phyloP scores from a whole-genome alignment of 2,113 vertebrate species.

The Corythornis madagascariensis region DNA sequence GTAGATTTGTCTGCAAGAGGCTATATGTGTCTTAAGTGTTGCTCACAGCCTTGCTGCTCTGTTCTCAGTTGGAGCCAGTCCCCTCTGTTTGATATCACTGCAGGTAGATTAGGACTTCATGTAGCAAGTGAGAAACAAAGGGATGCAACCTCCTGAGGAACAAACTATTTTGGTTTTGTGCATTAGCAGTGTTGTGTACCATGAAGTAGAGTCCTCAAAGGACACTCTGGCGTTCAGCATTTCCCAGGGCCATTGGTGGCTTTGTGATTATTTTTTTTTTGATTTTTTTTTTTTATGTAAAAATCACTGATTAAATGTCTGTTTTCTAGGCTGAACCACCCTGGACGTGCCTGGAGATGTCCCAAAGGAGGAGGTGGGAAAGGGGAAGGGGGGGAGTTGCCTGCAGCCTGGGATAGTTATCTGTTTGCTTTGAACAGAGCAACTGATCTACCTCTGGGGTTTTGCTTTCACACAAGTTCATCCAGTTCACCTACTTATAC shows the following conservation, averaged over 20 bases:
- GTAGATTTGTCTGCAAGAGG: neutral
- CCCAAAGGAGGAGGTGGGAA: constrained; percentile 50
- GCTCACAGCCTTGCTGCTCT: neutral
- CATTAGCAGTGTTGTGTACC: neutral
- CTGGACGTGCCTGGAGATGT: constrained; percentile 60
- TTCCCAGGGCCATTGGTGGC: constrained; percentile 1
- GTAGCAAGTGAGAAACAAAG: neutral
- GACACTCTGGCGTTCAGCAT: neutral
- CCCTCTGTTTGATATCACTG: neutral
- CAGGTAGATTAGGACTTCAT: neutral
- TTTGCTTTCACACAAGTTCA: constrained; percentile 67
- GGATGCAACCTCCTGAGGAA: neutral
- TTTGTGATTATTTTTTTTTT: neutral
- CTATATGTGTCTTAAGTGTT: neutral
- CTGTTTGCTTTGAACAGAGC: constrained; percentile 59
- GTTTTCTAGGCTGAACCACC: constrained; percentile 42
- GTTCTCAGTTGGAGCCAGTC: neutral
- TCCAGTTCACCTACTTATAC: constrained; percentile 64
- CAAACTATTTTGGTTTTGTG: neutral
- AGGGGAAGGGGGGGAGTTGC: constrained; percentile 13
- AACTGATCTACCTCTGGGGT: constrained; percentile 39
- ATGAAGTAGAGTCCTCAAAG: neutral
- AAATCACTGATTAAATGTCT: constrained; percentile 10
- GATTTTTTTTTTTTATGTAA: neutral
- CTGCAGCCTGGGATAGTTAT: constrained; percentile 63